Evolutionary conservation across 2,113 vertebrate species (phyloP), one percentile per base, ranked within the genome.

Genomic region (Lichenostomus cassidix): DNA sequence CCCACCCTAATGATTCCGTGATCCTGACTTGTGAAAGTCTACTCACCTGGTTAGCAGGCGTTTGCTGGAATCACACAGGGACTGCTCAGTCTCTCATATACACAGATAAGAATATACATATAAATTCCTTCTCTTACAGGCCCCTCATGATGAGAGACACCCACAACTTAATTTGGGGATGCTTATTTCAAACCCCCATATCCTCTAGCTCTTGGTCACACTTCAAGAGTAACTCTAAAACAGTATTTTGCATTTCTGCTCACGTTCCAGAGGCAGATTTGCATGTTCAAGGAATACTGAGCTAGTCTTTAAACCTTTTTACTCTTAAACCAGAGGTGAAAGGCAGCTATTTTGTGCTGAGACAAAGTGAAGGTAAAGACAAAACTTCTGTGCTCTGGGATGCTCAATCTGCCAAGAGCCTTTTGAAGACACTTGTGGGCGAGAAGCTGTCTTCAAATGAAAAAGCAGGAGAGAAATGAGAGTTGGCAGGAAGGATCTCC

Each of bases 391-490:
- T 90, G 76, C 80, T 90, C 83, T 42, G 73, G 92, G 88, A 95
- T 78, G 79, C 52, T 96, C 92, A 64, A 53, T 90, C 83, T 96
- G 90, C 73, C 73, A 89, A 93, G 90, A 94, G 82, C 69, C 83
- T 92, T 96, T 89, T 96, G 92, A 95, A 96, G 92, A 91, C 49
- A 69, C 62, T 59, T 90, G 92, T 94, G 91, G 96, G 95, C 64
- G 81, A 96, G 63, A 95, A 94, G 78, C 75, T 89, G 89, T 89
- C 95, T 95, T 85, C 91, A 92, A 92, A 92, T 90, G 94, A 93
- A 95, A 95, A 95, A 84, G 70, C 80, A 91, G 55, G 12, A 94
- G 59, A 92, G 83, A 96, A 97, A 95, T 85, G 14, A 92, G 91
- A 95, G 77, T 63, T 95, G 92, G 90, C 90, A 95, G 84, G 71